Evolutionary conservation across 2,888 invertebrate species (phyloP).

Genomic region (Cacoxenus indagator): DNA sequence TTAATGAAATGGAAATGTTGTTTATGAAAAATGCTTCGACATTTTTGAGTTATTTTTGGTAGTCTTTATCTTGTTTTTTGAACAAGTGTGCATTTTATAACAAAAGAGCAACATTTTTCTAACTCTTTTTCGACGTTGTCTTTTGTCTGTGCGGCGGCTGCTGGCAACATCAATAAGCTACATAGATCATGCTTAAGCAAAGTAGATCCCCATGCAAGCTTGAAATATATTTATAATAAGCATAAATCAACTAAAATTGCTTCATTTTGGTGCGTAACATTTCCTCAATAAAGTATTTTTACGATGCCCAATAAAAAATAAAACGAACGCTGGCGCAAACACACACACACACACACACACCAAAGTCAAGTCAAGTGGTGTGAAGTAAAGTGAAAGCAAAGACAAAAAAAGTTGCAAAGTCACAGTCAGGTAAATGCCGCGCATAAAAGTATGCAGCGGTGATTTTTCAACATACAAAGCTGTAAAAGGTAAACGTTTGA

Average conservation of each 20-base stretch:
- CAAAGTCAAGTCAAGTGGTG: background rate
- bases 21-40: background rate
- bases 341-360: background rate
- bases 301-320: constrained; percentile 16
- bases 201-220: constrained; percentile 51
- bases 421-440: constrained; percentile 29
- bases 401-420: background rate
- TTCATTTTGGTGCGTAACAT: constrained; percentile 42
- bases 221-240: constrained; percentile 57
- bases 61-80: no score
- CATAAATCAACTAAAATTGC: constrained; percentile 57
- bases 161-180: constrained; percentile 23
- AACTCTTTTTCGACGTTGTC: constrained; percentile 20
- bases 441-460: constrained; percentile 36
- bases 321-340: background rate
- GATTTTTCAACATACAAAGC: background rate
- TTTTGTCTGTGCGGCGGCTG: constrained; percentile 29
- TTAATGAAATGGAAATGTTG: constrained; percentile 2
- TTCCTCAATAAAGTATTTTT: constrained; percentile 38
- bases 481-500: background rate
- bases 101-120: background rate
- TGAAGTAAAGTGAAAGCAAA: constrained; percentile 2
- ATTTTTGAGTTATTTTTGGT: background rate
- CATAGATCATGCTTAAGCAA: constrained; percentile 56
- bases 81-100: background rate